A percentile compares a stretch with the other conserved stretches of the same genome.
Evolutionary conservation across 2,888 invertebrate species (phyloP).

Genomic region (Latrodectus hesperus): DNA sequence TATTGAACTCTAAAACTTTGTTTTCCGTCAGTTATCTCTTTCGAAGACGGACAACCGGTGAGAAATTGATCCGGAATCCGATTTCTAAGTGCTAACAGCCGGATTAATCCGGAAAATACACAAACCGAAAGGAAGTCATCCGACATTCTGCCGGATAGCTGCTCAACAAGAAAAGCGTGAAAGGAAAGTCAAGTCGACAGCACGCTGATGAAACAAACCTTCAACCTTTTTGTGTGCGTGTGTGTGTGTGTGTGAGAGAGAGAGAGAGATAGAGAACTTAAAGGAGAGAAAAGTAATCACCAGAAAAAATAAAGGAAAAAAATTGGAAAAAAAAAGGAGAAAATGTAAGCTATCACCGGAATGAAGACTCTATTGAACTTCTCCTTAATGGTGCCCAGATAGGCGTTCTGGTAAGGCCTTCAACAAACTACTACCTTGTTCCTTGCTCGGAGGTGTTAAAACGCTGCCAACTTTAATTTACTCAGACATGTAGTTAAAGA

Average conservation of each 20-base stretch:
- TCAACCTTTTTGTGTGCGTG: slow-evolving; percentile 8
- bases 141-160: slow-evolving; percentile 1
- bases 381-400: slow-evolving; percentile 33
- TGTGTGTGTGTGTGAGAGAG: neutral
- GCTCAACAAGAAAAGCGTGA: neutral
- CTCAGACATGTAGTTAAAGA: slow-evolving; percentile 29
- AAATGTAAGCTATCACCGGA: slow-evolving; percentile 19
- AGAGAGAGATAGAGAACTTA: neutral
- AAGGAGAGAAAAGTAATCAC: neutral
- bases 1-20: slow-evolving; percentile 42
- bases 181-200: neutral
- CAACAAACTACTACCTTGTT: slow-evolving; percentile 40
- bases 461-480: slow-evolving; percentile 46
- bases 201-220: slow-evolving; percentile 36
- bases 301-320: neutral
- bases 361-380: slow-evolving; percentile 44
- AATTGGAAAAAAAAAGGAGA: neutral
- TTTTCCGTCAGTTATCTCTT: slow-evolving; percentile 31
- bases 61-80: slow-evolving; percentile 44
- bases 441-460: neutral
- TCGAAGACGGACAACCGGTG: neutral
- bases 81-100: slow-evolving; percentile 35
- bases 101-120: slow-evolving; percentile 54
- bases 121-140: slow-evolving; percentile 23
- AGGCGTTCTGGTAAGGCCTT: slow-evolving; percentile 27